These are phyloP conservation scores for Eilema griseolum DNA, from an alignment of 2,888 invertebrate genomes.

Conservation along the genomic window DNA sequence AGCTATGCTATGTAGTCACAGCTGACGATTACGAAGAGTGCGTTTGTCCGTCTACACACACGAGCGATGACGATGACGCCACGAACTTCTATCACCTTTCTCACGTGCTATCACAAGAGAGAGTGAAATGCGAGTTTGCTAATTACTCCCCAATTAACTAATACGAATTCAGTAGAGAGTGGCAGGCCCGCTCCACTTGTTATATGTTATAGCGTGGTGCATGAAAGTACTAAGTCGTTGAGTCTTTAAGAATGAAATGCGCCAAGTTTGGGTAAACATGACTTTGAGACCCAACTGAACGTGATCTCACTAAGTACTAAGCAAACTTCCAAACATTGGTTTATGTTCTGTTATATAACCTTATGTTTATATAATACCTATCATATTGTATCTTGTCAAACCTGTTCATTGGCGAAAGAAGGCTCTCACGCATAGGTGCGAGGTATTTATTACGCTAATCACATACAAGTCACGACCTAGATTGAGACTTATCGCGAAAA, in stretches of 20 bases:
- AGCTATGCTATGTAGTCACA: slow-evolving; percentile 38
- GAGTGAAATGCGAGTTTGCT: slow-evolving; percentile 76
- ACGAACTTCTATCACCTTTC: slow-evolving; percentile 14
- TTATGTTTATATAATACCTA: background rate
- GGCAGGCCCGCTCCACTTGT: slow-evolving; percentile 84
- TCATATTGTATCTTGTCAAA: background rate
- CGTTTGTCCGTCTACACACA: slow-evolving; percentile 34
- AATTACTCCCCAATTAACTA: slow-evolving; percentile 81
- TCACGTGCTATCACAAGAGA: slow-evolving; percentile 59
- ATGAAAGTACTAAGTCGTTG: slow-evolving; percentile 79
- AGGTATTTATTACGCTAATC: background rate
- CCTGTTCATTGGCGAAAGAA: background rate
- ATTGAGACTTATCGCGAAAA: background rate
- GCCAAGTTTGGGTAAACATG: slow-evolving; percentile 60
- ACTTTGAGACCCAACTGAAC: slow-evolving; percentile 46
- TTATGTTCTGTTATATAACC: background rate
- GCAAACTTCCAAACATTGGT: background rate
- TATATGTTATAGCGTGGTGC: slow-evolving; percentile 81
- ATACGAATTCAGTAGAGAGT: slow-evolving; percentile 83
- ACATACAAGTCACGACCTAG: background rate
- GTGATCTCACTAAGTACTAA: slow-evolving; percentile 25
- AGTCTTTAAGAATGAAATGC: slow-evolving; percentile 69
- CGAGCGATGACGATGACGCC: slow-evolving; percentile 37
- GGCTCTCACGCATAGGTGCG: background rate
- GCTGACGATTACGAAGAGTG: slow-evolving; percentile 50